These are phyloP conservation scores for Urocyon cinereoargenteus DNA, from an alignment of 2,797 vertebrate species.

Conservation along the genomic window DNA sequence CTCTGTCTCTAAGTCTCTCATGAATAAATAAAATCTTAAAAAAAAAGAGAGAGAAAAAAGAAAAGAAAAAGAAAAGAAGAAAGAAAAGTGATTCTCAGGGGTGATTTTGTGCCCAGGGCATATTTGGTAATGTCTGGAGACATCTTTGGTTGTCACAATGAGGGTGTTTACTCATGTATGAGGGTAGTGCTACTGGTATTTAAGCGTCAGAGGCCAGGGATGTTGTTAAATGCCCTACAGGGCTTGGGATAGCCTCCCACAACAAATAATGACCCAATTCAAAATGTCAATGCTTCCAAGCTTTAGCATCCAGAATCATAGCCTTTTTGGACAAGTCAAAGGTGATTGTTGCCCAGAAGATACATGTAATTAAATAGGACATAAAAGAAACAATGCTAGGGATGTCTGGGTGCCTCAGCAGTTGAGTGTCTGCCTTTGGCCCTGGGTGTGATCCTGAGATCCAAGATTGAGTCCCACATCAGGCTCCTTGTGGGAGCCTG, in stretches of 20 bases:
- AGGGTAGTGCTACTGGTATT: neutral
- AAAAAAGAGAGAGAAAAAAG: no score
- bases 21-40: no score
- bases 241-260: neutral
- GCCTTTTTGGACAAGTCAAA: neutral
- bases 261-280: neutral
- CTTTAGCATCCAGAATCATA: neutral
- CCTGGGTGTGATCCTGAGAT: no score
- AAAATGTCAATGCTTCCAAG: neutral
- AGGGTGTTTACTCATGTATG: neutral
- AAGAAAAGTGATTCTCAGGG: neutral
- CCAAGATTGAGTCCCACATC: no score
- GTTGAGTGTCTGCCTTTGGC: no score
- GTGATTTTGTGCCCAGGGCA: neutral
- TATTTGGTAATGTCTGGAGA: neutral
- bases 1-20: no score
- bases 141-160: neutral
- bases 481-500: no score
- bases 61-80: no score
- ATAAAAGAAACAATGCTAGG: neutral
- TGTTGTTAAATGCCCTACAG: neutral
- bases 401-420: no score
- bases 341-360: neutral
- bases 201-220: neutral
- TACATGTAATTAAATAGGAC: neutral